These are phyloP conservation scores for Tenebrosternarchus preto DNA, from an alignment of 2,113 vertebrate genomes.

Conservation along the genomic window DNA sequence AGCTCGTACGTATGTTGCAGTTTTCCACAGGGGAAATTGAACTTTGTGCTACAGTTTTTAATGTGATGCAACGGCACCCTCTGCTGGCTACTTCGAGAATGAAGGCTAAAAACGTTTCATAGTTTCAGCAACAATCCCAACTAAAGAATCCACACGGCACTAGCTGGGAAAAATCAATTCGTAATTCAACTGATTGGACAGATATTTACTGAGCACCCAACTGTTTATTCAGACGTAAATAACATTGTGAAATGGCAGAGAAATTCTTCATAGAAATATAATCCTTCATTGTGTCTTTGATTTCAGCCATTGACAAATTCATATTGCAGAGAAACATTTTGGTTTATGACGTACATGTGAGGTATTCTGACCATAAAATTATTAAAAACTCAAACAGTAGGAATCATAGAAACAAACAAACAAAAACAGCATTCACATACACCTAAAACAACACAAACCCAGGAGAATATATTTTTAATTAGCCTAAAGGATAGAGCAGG, in stretches of 20 bases:
- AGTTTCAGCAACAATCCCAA: not conserved
- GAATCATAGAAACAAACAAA: conserved; percentile 1
- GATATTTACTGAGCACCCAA: conserved; percentile 4
- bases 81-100: conserved; percentile 8
- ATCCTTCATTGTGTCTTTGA: not conserved
- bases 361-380: conserved; percentile 26
- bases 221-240: conserved; percentile 50
- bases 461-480: conserved; percentile 10
- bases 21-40: not conserved
- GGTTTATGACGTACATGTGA: conserved; percentile 6
- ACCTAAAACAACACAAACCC: not conserved
- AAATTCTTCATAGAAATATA: not conserved
- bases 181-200: not conserved
- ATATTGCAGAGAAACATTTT: conserved; percentile 22
- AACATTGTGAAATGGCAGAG: conserved; percentile 32
- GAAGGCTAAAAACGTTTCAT: not conserved
- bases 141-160: not conserved
- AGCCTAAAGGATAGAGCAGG: not conserved
- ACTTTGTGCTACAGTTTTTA: not conserved
- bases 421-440: conserved; percentile 25
- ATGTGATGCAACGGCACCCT: conserved; percentile 6
- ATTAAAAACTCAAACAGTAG: too few species aligned
- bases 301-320: conserved; percentile 24
- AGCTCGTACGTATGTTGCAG: not conserved
- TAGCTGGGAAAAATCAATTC: not conserved